These are phyloP conservation scores for Mesembrinibis cayennensis DNA, from an alignment of 2,113 vertebrate genomes.

Conservation along the genomic window DNA sequence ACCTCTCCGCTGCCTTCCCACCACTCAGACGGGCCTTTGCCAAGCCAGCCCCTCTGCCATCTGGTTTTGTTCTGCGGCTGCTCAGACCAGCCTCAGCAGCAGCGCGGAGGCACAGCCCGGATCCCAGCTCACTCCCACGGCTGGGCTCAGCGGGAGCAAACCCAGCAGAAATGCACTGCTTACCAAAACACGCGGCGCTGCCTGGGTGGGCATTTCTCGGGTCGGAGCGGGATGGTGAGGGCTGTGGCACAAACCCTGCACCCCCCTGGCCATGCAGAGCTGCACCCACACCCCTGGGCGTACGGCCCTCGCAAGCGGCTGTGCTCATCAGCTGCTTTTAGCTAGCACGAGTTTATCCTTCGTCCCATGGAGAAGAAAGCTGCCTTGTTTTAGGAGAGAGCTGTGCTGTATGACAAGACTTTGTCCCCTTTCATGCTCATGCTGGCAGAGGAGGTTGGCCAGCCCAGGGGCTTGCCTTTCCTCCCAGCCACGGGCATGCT, in stretches of 20 bases:
- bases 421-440: neutral
- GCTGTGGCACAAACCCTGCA: neutral
- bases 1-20: neutral
- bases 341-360: neutral
- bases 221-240: neutral
- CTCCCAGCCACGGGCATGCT: neutral
- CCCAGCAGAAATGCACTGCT: too few relatives aligned
- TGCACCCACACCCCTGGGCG: neutral
- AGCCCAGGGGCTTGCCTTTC: too few relatives aligned
- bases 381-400: neutral
- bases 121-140: neutral
- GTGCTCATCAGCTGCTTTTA: neutral
- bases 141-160: neutral
- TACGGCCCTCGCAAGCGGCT: neutral
- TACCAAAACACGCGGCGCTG: accelerated
- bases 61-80: neutral
- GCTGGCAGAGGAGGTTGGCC: neutral
- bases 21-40: neutral
- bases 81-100: neutral
- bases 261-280: neutral
- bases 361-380: neutral
- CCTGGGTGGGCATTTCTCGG: accelerated
- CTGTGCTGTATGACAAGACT: too few relatives aligned
- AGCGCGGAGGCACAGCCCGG: neutral
- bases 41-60: neutral